Base-by-base conservation (phyloP, 37 sponge, comb jelly and placozoan genomes). In the Corticium candelabrum region DNA sequence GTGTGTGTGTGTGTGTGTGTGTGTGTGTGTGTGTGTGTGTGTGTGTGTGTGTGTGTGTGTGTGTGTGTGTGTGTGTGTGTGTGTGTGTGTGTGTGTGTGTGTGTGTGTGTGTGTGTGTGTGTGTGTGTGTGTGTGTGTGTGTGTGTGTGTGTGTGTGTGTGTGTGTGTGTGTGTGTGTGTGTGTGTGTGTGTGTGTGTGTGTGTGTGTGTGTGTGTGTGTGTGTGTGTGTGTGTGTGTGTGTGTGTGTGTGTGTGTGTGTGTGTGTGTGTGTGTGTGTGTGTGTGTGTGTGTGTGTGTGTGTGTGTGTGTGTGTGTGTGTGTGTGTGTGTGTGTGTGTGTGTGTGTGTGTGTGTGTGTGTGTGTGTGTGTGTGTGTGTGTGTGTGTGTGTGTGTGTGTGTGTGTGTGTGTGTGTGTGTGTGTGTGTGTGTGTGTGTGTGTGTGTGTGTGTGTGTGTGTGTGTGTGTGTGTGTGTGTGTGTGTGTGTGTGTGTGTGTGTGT, bases 151-250 rank as follows among this genome's bases (percentile, higher is more conserved):
- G 78, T 77, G 78, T 77, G 78, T 77, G 78, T 77, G 78, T 77
- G 78, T 77, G 78, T 77, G 78, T 77, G 77, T 77, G 78, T 77
- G 78, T 77, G 67, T 77, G 78, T 77, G 78, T 77, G 78, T 77
- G 78, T 77, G 78, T 77, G 78, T 77, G 78, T 77, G 78, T 77
- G 78, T 77, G 78, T 77, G 43, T 77, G 78, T 77, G 78, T 77
- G 78, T 77, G 78, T 43, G 78, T 43, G 78, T 43, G 78, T 77
- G 78, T 74, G 74, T 74, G 74, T 74, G 74, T 74, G 74, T 74
- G 74, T 74, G 74, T 43, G 78, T 43, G 78, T 77, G 78, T 77
- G 78, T 77, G 78, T 77, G 78, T 77, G 67, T 77, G 78, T 77
- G 78, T 77, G 67, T 77, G 78, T 77, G 78, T 77, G 78, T 77